These are phyloP conservation scores for Zophobas atratus DNA, from an alignment of 1,140 invertebrate genomes.

Conservation along the genomic window DNA sequence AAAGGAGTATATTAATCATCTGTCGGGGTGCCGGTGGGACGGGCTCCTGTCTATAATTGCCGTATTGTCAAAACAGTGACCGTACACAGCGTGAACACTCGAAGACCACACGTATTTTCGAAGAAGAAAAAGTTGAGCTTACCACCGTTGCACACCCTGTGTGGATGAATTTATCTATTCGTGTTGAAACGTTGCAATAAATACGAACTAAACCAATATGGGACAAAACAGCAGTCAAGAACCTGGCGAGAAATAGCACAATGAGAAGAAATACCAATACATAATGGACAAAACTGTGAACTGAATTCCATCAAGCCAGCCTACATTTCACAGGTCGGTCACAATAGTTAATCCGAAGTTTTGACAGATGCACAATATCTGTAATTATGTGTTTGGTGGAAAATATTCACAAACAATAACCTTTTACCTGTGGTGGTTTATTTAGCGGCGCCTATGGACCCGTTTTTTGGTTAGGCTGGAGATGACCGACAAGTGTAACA, in stretches of 20 bases:
- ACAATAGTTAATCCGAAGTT: constrained; percentile 60
- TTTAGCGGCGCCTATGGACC: constrained; percentile 38
- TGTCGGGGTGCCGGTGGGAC: constrained; percentile 60
- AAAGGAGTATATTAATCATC: constrained; percentile 62
- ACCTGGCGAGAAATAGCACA: constrained; percentile 42
- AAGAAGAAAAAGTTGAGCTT: constrained; percentile 1
- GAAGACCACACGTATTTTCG: constrained; percentile 56
- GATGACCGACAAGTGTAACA: constrained; percentile 31
- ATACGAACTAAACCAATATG: constrained; percentile 57
- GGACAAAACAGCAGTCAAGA: constrained; percentile 58
- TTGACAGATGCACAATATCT: constrained; percentile 59
- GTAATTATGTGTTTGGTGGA: constrained; percentile 58
- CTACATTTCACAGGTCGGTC: constrained; percentile 55
- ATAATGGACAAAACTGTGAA: constrained; percentile 46
- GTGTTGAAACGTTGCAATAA: constrained; percentile 41
- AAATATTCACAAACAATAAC: constrained; percentile 56
- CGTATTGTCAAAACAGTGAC: constrained; percentile 63
- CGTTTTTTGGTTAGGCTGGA: background rate
- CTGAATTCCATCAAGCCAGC: constrained; percentile 45
- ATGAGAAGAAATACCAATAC: constrained; percentile 27
- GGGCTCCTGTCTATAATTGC: constrained; percentile 63
- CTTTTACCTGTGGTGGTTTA: constrained; percentile 51
- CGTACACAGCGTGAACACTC: constrained; percentile 46
- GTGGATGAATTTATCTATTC: constrained; percentile 18
- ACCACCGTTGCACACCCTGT: constrained; percentile 4